Percentiles rank a stretch among this genome's conserved stretches.
These are phyloP conservation scores for Platyscapa corneri DNA, from an alignment of 1,140 invertebrate genomes.

Conservation along the genomic window DNA sequence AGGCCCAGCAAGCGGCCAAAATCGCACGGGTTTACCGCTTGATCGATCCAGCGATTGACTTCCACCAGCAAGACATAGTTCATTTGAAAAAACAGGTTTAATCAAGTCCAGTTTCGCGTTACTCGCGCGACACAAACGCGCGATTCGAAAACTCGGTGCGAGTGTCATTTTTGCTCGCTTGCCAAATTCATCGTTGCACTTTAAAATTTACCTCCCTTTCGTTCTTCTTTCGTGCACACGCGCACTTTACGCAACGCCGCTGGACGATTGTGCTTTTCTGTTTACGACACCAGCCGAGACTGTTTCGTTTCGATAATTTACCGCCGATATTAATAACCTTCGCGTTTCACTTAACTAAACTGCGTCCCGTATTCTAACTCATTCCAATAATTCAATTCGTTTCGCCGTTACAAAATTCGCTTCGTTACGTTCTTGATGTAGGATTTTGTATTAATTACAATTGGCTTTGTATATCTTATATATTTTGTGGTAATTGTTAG, in stretches of 20 bases:
- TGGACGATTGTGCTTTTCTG: neutral
- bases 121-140: neutral
- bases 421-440: no score
- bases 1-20: no score
- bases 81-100: neutral
- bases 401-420: neutral
- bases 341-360: neutral
- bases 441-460: neutral
- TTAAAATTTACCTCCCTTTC: neutral
- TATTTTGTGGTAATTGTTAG: no score
- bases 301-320: neutral
- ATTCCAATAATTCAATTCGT: neutral
- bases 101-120: neutral
- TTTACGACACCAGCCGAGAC: neutral
- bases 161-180: constrained; percentile 7
- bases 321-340: neutral
- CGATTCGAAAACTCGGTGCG: neutral
- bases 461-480: no score
- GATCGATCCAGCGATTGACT: no score
- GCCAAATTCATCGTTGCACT: constrained; percentile 8
- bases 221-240: neutral
- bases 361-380: neutral
- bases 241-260: neutral
- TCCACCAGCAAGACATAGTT: no score
- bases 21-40: neutral